These are phyloP conservation scores for Tetragnatha montana DNA, from an alignment of 2,888 invertebrate species.

Conservation along the genomic window DNA sequence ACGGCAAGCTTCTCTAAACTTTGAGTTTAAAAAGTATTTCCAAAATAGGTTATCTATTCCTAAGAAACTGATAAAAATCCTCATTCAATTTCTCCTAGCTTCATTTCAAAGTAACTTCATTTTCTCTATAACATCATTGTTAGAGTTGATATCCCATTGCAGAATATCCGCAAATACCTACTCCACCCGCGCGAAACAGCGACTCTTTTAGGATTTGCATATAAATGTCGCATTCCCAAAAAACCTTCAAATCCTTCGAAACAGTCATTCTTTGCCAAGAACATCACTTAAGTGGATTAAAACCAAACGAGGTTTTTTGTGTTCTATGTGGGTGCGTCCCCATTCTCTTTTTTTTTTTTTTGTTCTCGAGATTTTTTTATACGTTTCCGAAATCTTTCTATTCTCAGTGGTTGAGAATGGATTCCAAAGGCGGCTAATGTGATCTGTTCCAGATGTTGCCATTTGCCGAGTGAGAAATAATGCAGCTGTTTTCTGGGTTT, in stretches of 20 bases:
- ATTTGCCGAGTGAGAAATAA: slow-evolving; percentile 41
- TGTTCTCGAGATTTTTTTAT: not conserved
- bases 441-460: slow-evolving; percentile 54
- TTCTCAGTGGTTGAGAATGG: slow-evolving; percentile 15
- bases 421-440: slow-evolving; percentile 29
- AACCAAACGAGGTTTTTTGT: slow-evolving; percentile 27
- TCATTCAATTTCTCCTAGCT: no score
- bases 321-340: not conserved
- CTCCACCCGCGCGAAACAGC: no score
- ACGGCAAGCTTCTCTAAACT: no score
- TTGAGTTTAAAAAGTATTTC: no score
- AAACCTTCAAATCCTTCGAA: slow-evolving; percentile 6
- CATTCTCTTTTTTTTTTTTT: not conserved
- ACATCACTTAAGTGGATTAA: slow-evolving; percentile 61
- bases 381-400: slow-evolving; percentile 23
- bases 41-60: no score
- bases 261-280: slow-evolving; percentile 32
- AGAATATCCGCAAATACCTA: no score
- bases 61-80: no score
- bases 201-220: slow-evolving; percentile 28
- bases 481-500: slow-evolving; percentile 25
- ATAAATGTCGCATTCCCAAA: slow-evolving; percentile 26
- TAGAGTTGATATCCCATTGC: no score
- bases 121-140: no score
- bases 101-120: no score